Conservation (phyloP, 2,797 vertebrate species). For the Labeo calbasu region DNA sequence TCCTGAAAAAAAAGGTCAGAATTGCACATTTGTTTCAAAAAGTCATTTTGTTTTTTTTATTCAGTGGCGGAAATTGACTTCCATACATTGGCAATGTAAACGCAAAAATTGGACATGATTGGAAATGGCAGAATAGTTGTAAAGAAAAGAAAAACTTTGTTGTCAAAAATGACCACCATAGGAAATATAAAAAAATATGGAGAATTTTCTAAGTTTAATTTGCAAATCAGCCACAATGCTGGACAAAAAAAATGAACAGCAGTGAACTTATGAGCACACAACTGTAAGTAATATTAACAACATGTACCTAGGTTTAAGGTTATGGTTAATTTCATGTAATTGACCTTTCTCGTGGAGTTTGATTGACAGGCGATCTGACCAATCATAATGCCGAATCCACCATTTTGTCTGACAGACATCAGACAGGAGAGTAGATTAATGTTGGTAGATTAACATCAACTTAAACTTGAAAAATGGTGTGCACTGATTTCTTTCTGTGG, state of each 20-base stretch:
- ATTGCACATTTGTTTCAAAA: no score
- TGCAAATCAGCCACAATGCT: background rate
- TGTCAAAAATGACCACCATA: background rate
- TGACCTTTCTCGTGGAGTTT: background rate
- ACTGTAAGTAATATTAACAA: background rate
- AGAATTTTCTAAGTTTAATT: background rate
- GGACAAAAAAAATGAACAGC: background rate
- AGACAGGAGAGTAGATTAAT: background rate
- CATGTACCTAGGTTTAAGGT: background rate
- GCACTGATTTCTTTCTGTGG: background rate
- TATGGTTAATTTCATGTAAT: background rate
- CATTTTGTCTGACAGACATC: background rate
- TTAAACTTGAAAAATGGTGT: background rate
- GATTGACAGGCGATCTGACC: background rate
- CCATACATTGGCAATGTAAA: background rate
- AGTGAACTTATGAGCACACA: background rate
- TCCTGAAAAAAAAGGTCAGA: no score
- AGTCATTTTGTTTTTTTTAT: no score
- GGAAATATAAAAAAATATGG: background rate
- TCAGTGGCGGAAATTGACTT: no score
- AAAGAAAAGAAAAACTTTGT: no score
- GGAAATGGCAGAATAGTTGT: background rate
- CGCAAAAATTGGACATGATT: background rate
- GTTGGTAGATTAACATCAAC: background rate
- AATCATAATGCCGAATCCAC: background rate